Conservation (phyloP, 2,797 vertebrate genomes). For the Natrix natrix region DNA sequence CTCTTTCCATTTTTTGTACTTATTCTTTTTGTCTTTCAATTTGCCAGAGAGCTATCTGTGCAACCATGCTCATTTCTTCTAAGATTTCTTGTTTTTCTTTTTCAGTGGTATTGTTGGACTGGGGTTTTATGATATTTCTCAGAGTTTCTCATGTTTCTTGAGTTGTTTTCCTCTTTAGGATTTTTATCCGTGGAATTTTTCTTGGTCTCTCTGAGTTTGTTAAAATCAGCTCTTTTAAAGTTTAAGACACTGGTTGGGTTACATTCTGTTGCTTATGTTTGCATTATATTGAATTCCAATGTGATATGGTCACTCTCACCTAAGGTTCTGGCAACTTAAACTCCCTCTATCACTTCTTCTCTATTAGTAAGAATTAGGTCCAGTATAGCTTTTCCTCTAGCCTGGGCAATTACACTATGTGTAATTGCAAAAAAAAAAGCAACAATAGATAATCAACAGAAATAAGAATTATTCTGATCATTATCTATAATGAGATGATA, state of each 20-base stretch:
- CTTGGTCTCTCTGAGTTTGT: not conserved
- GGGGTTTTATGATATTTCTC: not conserved
- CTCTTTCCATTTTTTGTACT: not conserved
- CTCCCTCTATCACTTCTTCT: not conserved
- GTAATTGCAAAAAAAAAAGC: not conserved
- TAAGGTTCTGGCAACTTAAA: not conserved
- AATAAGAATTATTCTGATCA: not conserved
- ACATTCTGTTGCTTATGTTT: not conserved
- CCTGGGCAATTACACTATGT: not conserved
- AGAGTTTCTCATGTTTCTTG: not conserved
- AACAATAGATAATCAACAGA: not conserved
- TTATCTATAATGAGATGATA: not conserved
- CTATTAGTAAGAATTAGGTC: not conserved
- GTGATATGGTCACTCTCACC: not conserved
- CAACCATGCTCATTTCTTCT: not conserved
- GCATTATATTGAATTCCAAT: not conserved
- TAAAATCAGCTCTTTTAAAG: not conserved
- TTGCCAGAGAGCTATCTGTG: not conserved
- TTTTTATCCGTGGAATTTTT: not conserved
- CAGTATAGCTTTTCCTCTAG: not conserved
- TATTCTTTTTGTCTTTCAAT: not conserved
- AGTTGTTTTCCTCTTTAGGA: not conserved
- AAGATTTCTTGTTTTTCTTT: not conserved
- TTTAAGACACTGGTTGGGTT: not conserved
- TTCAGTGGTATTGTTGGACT: not conserved